phyloP scores from a whole-genome alignment of 2,113 vertebrate genomes.

The Pipra filicauda region DNA sequence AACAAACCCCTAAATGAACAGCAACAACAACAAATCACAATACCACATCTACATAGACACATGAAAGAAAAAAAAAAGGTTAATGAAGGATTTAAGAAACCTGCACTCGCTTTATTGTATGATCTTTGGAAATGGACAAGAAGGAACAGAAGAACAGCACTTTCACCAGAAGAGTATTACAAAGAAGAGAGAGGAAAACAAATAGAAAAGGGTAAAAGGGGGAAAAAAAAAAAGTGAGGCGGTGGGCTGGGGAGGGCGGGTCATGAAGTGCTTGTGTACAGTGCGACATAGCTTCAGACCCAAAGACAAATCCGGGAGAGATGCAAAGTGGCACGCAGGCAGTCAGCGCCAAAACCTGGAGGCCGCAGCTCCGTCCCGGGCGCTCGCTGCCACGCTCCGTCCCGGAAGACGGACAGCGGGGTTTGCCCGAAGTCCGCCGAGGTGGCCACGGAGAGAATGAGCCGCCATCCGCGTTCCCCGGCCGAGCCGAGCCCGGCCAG shows the following conservation, averaged over 20 bases:
- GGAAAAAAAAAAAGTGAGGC: too few species aligned
- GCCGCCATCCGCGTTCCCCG: not conserved
- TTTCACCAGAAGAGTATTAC: not conserved
- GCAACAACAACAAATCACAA: not conserved
- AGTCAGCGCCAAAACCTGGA: not conserved
- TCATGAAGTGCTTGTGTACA: not conserved
- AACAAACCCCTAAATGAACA: not conserved
- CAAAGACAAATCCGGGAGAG: too few species aligned
- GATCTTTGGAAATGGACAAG: not conserved
- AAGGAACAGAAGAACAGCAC: not conserved
- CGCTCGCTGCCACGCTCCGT: not conserved
- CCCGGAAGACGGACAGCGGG: not conserved
- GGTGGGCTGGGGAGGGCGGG: not conserved
- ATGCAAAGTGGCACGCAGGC: rapidly evolving
- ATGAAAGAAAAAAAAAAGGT: not conserved
- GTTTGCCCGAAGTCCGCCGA: not conserved
- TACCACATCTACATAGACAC: not conserved
- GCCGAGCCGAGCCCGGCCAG: not conserved
- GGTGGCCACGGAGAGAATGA: rapidly evolving
- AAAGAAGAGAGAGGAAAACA: not conserved
- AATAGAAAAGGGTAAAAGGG: not conserved
- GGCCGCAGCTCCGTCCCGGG: not conserved
- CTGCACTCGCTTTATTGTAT: not conserved
- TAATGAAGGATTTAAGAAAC: not conserved
- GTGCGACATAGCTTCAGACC: not conserved